Evolutionary conservation across 2,113 vertebrate genomes (phyloP), one percentile per base, ranked within the genome.

Genomic region (Brachirus orientalis): DNA sequence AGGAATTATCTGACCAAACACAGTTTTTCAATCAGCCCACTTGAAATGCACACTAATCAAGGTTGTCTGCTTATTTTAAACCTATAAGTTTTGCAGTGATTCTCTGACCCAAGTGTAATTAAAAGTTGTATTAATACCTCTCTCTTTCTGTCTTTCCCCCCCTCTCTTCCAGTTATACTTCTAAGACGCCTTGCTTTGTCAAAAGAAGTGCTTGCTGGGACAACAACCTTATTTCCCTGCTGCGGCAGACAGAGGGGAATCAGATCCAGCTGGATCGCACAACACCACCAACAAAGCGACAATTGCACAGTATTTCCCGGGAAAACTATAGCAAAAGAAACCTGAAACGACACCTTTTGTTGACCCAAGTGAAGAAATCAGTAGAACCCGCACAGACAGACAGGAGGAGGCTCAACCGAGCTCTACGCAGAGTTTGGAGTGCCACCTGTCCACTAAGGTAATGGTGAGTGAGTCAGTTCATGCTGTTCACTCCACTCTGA

Each of bases 401-500:
- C 5, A 12, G 28, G 40, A 12, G 36, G 22, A 51, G 57, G 35
- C 50, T 43, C 54, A 41, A 51, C 44, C 61, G 53, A 20, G n/a
- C 66, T 63, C 44, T 3, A 28, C 48, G 11, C 52, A 52, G 37
- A 44, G 58, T 35, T 53, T 63, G 69, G 55, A 64, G 12, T 57
- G 48, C 33, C 12, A 43, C 50, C 63, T 28, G 44, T 64, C 61
- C 13, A 35, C 69, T 51, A 18, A 69, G 55, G 54, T 19, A 59
- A 5, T 79, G 80, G 80, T 81, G 52, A 85, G 85, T 82, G 37
- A 73, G 37, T 53, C 37, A 12, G 3, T 63, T 76, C 22, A 44
- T 6, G 38, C 47, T 19, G 7, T 57, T 52, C 33, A 43, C 37
- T 60, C 43, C n/a, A 10, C 28, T 43, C 51, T 56, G 37, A 60